Base-by-base conservation (phyloP, 2,797 vertebrate species). In the Myoxocephalus aenaeus region DNA sequence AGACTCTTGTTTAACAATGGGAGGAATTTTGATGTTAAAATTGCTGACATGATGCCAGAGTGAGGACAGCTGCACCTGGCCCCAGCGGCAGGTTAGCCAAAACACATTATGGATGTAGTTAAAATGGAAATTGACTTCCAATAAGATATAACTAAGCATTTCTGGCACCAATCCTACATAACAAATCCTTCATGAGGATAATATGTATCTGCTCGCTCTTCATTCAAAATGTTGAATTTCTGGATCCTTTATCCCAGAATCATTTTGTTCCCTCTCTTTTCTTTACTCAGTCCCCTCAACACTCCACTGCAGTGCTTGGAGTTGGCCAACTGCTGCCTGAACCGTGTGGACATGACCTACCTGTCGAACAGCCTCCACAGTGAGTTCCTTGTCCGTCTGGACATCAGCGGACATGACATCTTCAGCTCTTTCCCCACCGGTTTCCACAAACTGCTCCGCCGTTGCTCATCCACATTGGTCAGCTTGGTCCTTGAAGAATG, bases 371-470 rank as follows among this genome's bases (percentile, higher is more conserved):
- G 97, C 69, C 88, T 96, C 50, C 98, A 99, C 36, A 95, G 97
- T 0, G 91, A 96, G 53, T 83, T 94, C 78, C 87, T 99, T 72
- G 94, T 97, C 82, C 87, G 79, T 48, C 93, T 99, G 82, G 98
- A 99, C 82, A 87, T 99, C 71, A 99, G 98, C 1, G 98, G 98
- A n/a, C 98, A 99, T 0, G 71, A 94, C 65, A 88, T 99, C 61
- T 82, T 93, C 5, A 75, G 86, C 8, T 69, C 95, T 50, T 97
- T 96, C 75, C 92, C 97, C 36, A 91, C 92, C 1, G 82, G 85
- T 27, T 96, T 99, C 89, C 94, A 94, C 65, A 97, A 96, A 87
- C 96, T 99, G 56, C 96, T 99, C 27, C 77, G 87, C 29, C 96
- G 92, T 11, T 96, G 95, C 2, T 96, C 97, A 0, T 80, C 73